These are phyloP conservation scores for Phalacrocorax carbo DNA, from an alignment of 2,113 vertebrate genomes.

Conservation along the genomic window DNA sequence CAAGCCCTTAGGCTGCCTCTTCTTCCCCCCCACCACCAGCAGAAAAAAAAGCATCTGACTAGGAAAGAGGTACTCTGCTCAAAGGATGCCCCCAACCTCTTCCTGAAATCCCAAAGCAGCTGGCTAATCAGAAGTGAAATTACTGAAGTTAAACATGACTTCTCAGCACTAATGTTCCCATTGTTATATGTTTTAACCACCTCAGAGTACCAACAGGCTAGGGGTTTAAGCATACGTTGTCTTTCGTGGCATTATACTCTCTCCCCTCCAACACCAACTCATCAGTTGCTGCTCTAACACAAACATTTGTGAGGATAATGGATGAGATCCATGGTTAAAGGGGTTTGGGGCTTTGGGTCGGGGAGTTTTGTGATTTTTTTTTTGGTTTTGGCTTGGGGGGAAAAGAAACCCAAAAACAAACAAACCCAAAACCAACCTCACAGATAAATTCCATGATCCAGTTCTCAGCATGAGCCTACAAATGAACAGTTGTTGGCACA, in stretches of 20 bases:
- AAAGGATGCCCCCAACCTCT: neutral
- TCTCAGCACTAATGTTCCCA: neutral
- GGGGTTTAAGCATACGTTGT: neutral
- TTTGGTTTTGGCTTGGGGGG: neutral
- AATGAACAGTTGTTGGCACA: slow-evolving; percentile 41
- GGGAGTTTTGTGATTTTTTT: neutral
- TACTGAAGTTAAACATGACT: neutral
- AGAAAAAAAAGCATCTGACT: neutral
- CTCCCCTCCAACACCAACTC: neutral
- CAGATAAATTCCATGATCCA: neutral
- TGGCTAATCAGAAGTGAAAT: neutral
- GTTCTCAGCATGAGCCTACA: neutral
- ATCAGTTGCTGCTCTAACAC: neutral
- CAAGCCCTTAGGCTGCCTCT: neutral
- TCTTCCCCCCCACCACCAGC: neutral
- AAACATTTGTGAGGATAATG: neutral
- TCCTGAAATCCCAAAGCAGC: neutral
- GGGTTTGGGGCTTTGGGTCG: neutral
- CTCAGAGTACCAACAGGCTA: neutral
- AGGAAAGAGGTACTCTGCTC: neutral
- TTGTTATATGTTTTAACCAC: neutral
- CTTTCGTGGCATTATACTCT: neutral
- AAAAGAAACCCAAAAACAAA: neutral
- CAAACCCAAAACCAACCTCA: neutral
- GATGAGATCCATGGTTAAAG: neutral